Base-by-base conservation (phyloP, 2,888 invertebrate species). In the Agrochola litura region DNA sequence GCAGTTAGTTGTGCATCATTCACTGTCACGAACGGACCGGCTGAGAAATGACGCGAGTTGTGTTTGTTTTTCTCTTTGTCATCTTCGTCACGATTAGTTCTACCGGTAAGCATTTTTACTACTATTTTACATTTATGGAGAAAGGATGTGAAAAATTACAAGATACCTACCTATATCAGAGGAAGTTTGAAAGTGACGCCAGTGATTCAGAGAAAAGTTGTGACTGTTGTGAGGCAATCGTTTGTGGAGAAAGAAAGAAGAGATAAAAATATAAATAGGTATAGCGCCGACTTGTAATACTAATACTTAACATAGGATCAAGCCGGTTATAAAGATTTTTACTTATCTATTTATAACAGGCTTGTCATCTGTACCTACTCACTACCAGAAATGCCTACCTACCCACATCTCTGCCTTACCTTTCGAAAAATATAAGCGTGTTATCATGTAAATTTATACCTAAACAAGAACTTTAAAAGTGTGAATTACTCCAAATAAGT, bases 21-120 rank as follows among this genome's bases (percentile, higher is more conserved):
- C 77, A 82, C 74, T 80, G 65, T 60, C 41, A 77, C 63, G 49
- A 67, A 12, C 77, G 63, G 58, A 72, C 60, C 25, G 9, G 43
- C 70, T 70, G 56, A 74, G 81, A 81, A 43, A 90, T 90, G 91
- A 89, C 86, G 84, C 83, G 76, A 66, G 8, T 52, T 12, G 64
- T 86, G 74, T 81, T 82, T 54, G 56, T 80, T 74, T 56, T 74
- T 82, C 73, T 89, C 10, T 81, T 69, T 46, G 66, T 84, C 25
- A 63, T 87, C 41, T 65, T 82, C 37, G 22, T 77, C 69, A 81
- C 77, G 63, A 79, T 79, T 77, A 68, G 70, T 52, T 64, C 41
- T 67, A 78, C 74, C 14, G 67, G 76, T 76, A 61, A 74, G 75
- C 22, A 63, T 54, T 76, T 61, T 56, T 6, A 25, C 2, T 14